Base-by-base conservation (phyloP, 2,888 invertebrate genomes). In the Cosmia trapezina region DNA sequence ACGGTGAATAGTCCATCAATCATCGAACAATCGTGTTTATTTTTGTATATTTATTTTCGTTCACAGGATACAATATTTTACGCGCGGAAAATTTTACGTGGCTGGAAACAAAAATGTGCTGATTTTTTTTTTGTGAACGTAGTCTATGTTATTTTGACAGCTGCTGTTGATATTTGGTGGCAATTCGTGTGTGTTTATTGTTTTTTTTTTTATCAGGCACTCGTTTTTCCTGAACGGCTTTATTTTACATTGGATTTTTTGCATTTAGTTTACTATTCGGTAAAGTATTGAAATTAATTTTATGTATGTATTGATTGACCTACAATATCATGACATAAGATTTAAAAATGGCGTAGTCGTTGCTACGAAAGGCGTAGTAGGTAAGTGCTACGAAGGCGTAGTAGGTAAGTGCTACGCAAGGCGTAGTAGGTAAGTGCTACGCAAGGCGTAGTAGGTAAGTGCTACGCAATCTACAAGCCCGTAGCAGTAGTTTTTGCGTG, bases 1-100 rank as follows among this genome's bases (percentile, higher is more conserved):
- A 63, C 66, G 22, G 57, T 62, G 82, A 75, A 83, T 76, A 67
- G 63, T 64, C 70, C 85, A 87, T 87, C 84, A 86, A 87, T 87
- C 87, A 86, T 41, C 33, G 22, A 51, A 67, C 79, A 77, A 78
- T 81, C 74, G 79, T 73, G 73, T 72, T 67, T 77, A 74, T 75
- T 74, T 80, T 84, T 77, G 76, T 68, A 62, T 65, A 75, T 82
- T 67, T 72, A 71, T 81, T 63, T 74, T 64, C 49, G 56, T 47
- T 22, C 57, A 28, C 62, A 70, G 76, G 62, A 76, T 65, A 73
- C 73, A 77, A 77, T 71, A 80, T 75, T 79, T 75, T 64, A 49
- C 81, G 78, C 72, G 54, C 75, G 68, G 63, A 81, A 73, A 66
- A 69, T 41, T 78, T 66, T 37, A 53, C 74, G 19, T 57, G 63